Evolutionary conservation across 2,113 vertebrate species (phyloP).

Genomic region (Hippocampus barbouri): DNA sequence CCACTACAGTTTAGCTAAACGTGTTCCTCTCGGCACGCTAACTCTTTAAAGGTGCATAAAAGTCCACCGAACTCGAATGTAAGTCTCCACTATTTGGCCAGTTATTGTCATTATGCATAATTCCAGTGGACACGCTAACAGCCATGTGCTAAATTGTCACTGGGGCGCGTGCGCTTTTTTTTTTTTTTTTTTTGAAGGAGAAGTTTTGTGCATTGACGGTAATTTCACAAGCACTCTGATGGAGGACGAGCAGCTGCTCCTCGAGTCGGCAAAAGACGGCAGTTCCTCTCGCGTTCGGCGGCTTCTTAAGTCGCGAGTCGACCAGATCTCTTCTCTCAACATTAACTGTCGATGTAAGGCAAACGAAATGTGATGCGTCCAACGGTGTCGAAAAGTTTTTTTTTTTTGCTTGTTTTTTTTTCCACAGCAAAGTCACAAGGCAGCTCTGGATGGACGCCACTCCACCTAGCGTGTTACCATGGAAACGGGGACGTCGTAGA

Average conservation of each 20-base stretch:
- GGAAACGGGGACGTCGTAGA: conserved; percentile 82
- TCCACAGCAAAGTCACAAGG: conserved; percentile 72
- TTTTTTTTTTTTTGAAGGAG: not conserved
- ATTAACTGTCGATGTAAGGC: conserved; percentile 84
- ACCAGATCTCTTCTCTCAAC: conserved; percentile 64
- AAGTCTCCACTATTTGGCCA: not conserved
- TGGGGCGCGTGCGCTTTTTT: not conserved
- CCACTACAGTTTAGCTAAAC: conserved; percentile 24
- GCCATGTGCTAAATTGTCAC: not conserved
- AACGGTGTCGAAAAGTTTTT: not conserved
- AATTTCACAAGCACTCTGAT: conserved; percentile 11
- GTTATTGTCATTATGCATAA: not conserved
- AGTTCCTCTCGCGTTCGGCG: conserved; percentile 67
- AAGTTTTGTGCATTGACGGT: not conserved
- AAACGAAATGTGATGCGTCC: not conserved
- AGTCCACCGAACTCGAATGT: not conserved
- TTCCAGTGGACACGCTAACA: not conserved
- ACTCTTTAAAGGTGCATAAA: not conserved
- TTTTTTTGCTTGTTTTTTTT: conserved; percentile 56
- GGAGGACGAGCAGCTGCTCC: conserved; percentile 76
- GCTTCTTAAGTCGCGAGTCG: conserved; percentile 68
- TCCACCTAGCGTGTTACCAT: conserved; percentile 86
- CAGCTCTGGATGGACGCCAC: conserved; percentile 84
- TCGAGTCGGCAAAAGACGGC: conserved; percentile 79
- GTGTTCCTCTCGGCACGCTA: not conserved